phyloP scores from a whole-genome alignment of 2,113 vertebrate genomes.

The Lampris incognitus region DNA sequence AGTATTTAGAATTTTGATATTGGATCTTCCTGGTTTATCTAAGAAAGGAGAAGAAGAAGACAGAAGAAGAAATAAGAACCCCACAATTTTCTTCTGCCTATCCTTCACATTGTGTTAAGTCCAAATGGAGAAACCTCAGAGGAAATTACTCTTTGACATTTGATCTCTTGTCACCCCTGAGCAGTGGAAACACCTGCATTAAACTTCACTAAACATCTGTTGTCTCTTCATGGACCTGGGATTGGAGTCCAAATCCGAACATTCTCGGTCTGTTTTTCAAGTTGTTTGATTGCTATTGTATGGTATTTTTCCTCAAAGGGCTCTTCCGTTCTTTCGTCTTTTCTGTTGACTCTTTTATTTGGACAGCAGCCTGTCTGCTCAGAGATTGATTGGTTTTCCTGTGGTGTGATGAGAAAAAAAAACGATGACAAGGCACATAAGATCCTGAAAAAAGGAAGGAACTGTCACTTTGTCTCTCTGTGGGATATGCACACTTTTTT shows the following conservation, averaged over 20 bases:
- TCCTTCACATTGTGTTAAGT: not conserved
- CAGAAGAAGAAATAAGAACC: conserved; percentile 36
- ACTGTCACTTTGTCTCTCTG: conserved; percentile 17
- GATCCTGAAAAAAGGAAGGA: conserved; percentile 1
- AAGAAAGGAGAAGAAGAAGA: too few species aligned
- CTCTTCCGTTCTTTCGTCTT: conserved; percentile 19
- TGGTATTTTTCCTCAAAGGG: conserved; percentile 32
- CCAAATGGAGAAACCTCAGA: not conserved
- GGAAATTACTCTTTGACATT: not conserved
- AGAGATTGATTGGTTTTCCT: conserved; percentile 5
- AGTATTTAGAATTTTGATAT: conserved; percentile 6
- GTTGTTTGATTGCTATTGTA: not conserved
- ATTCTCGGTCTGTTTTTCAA: not conserved
- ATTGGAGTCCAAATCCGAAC: not conserved
- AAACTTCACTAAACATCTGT: not conserved
- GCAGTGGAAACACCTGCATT: conserved; percentile 13
- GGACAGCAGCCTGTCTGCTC: not conserved
- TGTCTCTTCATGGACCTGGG: not conserved
- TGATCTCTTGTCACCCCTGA: not conserved
- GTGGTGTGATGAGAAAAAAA: not conserved
- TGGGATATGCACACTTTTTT: not conserved
- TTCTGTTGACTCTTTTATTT: not conserved
- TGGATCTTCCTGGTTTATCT: not conserved
- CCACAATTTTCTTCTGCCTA: not conserved
- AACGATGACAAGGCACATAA: conserved; percentile 31